phyloP scores from a whole-genome alignment of 2,888 invertebrate genomes.

The Mesorhabditis spiculigera region DNA sequence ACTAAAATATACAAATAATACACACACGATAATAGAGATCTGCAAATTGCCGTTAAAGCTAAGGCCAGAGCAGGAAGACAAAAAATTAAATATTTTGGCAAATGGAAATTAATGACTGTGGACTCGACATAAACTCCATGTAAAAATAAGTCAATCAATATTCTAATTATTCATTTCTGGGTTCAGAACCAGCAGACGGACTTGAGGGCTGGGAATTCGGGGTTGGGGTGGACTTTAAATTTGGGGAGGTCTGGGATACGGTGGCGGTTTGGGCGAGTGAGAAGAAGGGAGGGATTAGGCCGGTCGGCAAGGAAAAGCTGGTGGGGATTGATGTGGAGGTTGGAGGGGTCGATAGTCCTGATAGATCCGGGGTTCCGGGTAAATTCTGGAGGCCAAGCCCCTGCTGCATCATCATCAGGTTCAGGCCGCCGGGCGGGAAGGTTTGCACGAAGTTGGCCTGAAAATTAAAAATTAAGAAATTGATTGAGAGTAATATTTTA shows the following conservation, averaged over 20 bases:
- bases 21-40: too few species aligned
- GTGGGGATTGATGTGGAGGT: background rate
- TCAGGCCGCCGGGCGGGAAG: background rate
- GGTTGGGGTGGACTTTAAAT: background rate
- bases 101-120: too few species aligned
- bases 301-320: background rate
- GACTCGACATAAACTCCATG: too few species aligned
- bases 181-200: background rate
- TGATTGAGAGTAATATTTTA: too few species aligned
- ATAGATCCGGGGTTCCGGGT: background rate
- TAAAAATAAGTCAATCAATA: too few species aligned
- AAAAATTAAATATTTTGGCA: too few species aligned
- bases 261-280: background rate
- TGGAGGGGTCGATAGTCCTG: background rate
- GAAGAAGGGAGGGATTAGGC: background rate
- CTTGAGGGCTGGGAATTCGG: background rate
- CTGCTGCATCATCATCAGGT: background rate
- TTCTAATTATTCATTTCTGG: too few species aligned
- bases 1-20: too few species aligned
- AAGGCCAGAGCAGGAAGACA: too few species aligned
- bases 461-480: background rate
- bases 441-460: background rate
- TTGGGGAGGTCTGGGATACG: conserved; percentile 2
- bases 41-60: too few species aligned
- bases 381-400: background rate